Evolutionary conservation across 2,113 vertebrate genomes (phyloP).

Genomic region (Pristiophorus japonicus): DNA sequence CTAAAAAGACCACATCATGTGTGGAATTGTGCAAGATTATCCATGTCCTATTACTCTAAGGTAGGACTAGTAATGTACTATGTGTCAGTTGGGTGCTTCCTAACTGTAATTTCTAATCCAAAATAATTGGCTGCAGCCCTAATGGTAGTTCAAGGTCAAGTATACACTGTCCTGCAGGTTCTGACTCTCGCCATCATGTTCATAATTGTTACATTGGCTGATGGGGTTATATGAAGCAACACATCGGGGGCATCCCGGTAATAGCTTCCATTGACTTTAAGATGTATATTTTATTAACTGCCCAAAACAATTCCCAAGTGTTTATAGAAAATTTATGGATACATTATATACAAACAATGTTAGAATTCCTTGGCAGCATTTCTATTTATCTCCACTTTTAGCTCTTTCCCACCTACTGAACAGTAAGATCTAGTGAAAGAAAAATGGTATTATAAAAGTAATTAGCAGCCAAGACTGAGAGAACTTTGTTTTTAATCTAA

Average conservation of each 20-base stretch:
- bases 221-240: not conserved
- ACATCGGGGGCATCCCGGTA: not conserved
- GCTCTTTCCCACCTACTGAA: not conserved
- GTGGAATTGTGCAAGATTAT: not conserved
- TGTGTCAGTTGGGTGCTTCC: not conserved
- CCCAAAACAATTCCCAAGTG: not conserved
- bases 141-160: not conserved
- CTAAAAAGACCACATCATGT: not conserved
- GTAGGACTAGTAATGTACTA: not conserved
- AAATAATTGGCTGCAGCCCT: not conserved
- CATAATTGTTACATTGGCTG: not conserved
- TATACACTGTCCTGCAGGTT: not conserved
- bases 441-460: not conserved
- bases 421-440: not conserved
- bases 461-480: not conserved
- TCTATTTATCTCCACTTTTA: not conserved
- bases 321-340: not conserved
- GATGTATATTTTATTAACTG: not conserved
- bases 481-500: not conserved
- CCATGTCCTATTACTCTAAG: not conserved
- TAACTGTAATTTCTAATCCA: not conserved
- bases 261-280: not conserved
- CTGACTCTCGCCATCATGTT: not conserved
- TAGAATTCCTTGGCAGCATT: not conserved
- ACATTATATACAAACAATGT: not conserved